Evolutionary conservation across 2,888 invertebrate genomes (phyloP).

Genomic region (Lagria hirta): DNA sequence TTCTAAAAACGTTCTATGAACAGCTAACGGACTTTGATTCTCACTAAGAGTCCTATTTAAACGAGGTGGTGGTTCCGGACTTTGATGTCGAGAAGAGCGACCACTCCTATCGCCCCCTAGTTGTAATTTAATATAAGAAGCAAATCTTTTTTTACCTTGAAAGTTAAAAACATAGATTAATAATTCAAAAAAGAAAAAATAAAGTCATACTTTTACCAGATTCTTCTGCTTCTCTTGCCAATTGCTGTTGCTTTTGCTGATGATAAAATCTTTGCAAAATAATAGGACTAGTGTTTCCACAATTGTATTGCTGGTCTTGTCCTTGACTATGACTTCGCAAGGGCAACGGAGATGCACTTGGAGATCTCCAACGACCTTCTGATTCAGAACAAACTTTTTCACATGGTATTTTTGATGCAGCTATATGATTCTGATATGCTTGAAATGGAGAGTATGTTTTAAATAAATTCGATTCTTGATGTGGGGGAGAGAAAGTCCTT

Average conservation of each 20-base stretch:
- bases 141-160: constrained; percentile 71
- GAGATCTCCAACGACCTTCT: constrained; percentile 48
- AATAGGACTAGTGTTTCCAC: constrained; percentile 76
- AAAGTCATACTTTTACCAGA: constrained; percentile 29
- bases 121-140: constrained; percentile 81
- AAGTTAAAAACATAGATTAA: constrained; percentile 15
- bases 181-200: background rate
- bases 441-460: constrained; percentile 47
- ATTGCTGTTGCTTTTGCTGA: constrained; percentile 71
- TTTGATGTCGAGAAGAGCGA: constrained; percentile 57
- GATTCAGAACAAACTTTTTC: constrained; percentile 23
- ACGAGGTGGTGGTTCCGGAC: constrained; percentile 64
- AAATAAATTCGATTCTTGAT: constrained; percentile 28
- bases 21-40: constrained; percentile 57
- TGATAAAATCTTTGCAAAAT: constrained; percentile 77
- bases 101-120: constrained; percentile 58
- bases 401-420: constrained; percentile 20
- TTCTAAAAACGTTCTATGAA: constrained; percentile 63
- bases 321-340: constrained; percentile 47
- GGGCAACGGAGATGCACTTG: constrained; percentile 52
- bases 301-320: constrained; percentile 45
- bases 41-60: constrained; percentile 47
- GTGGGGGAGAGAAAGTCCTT: constrained; percentile 35
- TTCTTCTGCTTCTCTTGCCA: constrained; percentile 54
- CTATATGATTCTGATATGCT: constrained; percentile 45